Percentiles rank a stretch among this genome's conserved stretches.
Evolutionary conservation across 2,113 vertebrate species (phyloP).

Genomic region (Odontesthes bonariensis): DNA sequence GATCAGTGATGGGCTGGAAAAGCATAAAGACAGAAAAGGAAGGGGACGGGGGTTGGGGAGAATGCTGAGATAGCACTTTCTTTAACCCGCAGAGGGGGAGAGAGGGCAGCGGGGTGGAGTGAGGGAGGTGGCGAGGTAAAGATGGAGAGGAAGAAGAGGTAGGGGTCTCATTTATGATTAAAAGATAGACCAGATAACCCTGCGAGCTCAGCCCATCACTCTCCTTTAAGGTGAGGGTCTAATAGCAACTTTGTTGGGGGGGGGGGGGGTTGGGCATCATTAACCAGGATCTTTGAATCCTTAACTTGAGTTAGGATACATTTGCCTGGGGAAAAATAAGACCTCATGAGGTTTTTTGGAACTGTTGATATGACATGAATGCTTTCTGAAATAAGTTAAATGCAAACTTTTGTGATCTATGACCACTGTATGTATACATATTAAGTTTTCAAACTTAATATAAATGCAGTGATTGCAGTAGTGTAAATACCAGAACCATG

Average conservation of each 20-base stretch:
- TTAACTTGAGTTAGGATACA: constrained; percentile 51
- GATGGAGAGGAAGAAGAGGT: constrained; percentile 43
- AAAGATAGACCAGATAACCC: constrained; percentile 76
- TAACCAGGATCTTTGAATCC: constrained; percentile 69
- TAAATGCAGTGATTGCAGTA: constrained; percentile 4
- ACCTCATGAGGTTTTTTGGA: constrained; percentile 19
- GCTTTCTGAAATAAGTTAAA: not conserved
- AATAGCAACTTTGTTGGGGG: constrained; percentile 66
- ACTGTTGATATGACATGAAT: not conserved
- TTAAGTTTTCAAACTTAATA: constrained; percentile 16
- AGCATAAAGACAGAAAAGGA: constrained; percentile 71
- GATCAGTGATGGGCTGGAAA: constrained; percentile 78
- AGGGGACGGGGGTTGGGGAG: constrained; percentile 12
- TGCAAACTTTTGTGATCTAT: not conserved
- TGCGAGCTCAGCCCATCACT: constrained; percentile 70
- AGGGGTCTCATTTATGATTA: constrained; percentile 77
- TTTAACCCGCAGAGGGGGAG: constrained; percentile 53
- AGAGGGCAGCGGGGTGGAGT: constrained; percentile 43
- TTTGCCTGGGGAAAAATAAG: constrained; percentile 27
- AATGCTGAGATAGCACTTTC: constrained; percentile 78
- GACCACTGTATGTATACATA: not conserved
- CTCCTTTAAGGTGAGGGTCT: constrained; percentile 73
- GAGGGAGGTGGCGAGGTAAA: constrained; percentile 46
- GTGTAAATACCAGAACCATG: constrained; percentile 13
- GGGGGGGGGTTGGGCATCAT: constrained; percentile 62